Evolutionary conservation across 2,797 vertebrate species (phyloP).

Genomic region (Chanos chanos): DNA sequence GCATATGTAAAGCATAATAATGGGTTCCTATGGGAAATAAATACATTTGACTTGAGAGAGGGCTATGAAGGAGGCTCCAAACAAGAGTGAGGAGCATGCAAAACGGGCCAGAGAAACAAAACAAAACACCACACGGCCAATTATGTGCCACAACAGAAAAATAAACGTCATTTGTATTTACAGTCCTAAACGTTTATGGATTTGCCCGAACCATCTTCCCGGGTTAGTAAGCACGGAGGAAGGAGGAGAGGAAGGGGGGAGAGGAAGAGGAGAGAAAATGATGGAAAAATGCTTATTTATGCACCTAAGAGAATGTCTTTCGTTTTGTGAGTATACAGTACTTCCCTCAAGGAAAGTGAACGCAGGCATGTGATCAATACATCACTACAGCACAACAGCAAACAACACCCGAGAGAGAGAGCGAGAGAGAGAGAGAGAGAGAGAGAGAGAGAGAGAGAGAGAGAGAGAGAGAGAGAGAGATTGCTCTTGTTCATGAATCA

Average conservation of each 20-base stretch:
- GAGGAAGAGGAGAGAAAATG: constrained; percentile 25
- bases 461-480: constrained; percentile 30
- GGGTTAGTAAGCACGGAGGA: constrained; percentile 18
- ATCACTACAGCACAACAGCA: constrained; percentile 53
- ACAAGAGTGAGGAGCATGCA: constrained; percentile 36
- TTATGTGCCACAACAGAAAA: constrained; percentile 47
- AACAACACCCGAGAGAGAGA: constrained; percentile 53
- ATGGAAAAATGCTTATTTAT: neutral
- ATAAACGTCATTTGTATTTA: constrained; percentile 52
- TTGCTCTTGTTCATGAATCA: constrained; percentile 38
- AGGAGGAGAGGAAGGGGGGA: constrained; percentile 46
- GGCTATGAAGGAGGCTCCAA: constrained; percentile 50
- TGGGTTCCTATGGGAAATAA: constrained; percentile 68
- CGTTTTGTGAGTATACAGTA: constrained; percentile 57
- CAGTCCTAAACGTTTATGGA: constrained; percentile 56
- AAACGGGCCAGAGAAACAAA: constrained; percentile 39
- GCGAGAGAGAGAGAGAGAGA: constrained; percentile 46
- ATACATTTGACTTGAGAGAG: constrained; percentile 57
- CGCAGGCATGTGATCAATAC: constrained; percentile 69
- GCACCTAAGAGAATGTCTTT: constrained; percentile 51
- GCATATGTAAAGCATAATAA: constrained; percentile 76
- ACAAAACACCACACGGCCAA: constrained; percentile 53
- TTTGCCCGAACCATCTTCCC: constrained; percentile 54
- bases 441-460: constrained; percentile 43
- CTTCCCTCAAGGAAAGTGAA: constrained; percentile 54